Base-by-base conservation (phyloP, 2,888 invertebrate species). In the Tipula vernalis region DNA sequence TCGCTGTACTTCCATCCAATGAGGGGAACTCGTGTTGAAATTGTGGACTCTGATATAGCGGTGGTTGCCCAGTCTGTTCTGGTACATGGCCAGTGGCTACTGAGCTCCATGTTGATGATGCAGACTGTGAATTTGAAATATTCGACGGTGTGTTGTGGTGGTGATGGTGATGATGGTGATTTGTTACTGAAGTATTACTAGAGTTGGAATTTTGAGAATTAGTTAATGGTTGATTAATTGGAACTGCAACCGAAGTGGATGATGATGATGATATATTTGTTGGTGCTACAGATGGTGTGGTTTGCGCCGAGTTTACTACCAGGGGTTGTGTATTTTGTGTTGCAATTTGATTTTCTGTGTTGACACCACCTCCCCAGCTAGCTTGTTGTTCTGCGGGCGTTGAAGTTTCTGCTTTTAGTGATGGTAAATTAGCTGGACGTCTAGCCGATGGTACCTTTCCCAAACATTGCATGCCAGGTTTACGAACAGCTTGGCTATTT, bases 401-500 rank as follows among this genome's bases (percentile, higher is more conserved):
- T 89, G 88, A 90, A 88, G 93, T 94, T 94, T 99, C 99, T 92
- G 98, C 98, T 94, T 98, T 99, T 93, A 99, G 93, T 95, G 99
- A 99, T 92, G 99, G 99, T 93, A 99, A 94, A 94, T 99, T 98
- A 92, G 98, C 98, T 92, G 99, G 99, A 92, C 99, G 96, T 93
- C 99, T 96, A 92, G 98, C 97, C 93, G 96, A 97, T 92, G 97
- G 97, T 93, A 99, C 97, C 95, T 99, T 99, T 93, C 99, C 99
- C 96, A 99, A 96, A 94, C 96, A 96, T 96, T 99, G 99, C 96
- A 99, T 97, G 95, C 99, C 99, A 98, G 99, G 98, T 95, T 98
- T 98, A 93, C 97, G 97, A 92, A 96, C 96, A 93, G 96, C 95
- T 93, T 96, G 95, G 93, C 95, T 96, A 93, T 97, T 97, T 90